Percentiles rank a stretch among this genome's conserved stretches.
Evolutionary conservation across 2,113 vertebrate species (phyloP).

Genomic region (Lophius piscatorius): DNA sequence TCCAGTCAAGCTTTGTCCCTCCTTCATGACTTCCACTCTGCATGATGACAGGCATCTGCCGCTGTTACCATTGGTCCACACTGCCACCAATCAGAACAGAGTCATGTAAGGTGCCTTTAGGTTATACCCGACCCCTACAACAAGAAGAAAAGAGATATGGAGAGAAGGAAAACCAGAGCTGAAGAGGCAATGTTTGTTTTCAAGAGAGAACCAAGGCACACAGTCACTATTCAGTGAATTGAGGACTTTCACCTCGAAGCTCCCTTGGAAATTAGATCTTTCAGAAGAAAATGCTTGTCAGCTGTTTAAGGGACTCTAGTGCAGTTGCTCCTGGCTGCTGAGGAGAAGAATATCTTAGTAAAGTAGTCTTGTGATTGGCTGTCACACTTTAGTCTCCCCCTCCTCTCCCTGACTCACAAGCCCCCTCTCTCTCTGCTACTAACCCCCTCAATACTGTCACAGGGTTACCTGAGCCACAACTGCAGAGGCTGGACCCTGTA

Average conservation of each 20-base stretch:
- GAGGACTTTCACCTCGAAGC: slow-evolving; percentile 62
- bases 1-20: slow-evolving; percentile 70
- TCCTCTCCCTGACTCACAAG: slow-evolving; percentile 34
- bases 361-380: slow-evolving; percentile 64
- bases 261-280: slow-evolving; percentile 57
- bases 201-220: slow-evolving; percentile 49
- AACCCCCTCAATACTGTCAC: slow-evolving; percentile 63
- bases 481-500: slow-evolving; percentile 67
- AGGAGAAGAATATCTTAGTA: slow-evolving; percentile 66
- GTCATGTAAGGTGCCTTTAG: slow-evolving; percentile 86
- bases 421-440: slow-evolving; percentile 33
- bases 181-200: slow-evolving; percentile 46
- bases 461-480: slow-evolving; percentile 81
- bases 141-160: slow-evolving; percentile 57
- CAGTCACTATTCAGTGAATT: slow-evolving; percentile 53
- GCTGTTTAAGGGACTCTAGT: slow-evolving; percentile 71
- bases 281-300: slow-evolving; percentile 68
- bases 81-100: slow-evolving; percentile 81
- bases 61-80: slow-evolving; percentile 75
- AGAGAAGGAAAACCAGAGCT: slow-evolving; percentile 50
- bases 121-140: slow-evolving; percentile 84
- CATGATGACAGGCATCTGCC: slow-evolving; percentile 81
- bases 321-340: slow-evolving; percentile 66
- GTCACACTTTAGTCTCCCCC: slow-evolving; percentile 70
- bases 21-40: slow-evolving; percentile 81